phyloP scores from a whole-genome alignment of 2,888 invertebrate species.

The Acrobasis consociella region DNA sequence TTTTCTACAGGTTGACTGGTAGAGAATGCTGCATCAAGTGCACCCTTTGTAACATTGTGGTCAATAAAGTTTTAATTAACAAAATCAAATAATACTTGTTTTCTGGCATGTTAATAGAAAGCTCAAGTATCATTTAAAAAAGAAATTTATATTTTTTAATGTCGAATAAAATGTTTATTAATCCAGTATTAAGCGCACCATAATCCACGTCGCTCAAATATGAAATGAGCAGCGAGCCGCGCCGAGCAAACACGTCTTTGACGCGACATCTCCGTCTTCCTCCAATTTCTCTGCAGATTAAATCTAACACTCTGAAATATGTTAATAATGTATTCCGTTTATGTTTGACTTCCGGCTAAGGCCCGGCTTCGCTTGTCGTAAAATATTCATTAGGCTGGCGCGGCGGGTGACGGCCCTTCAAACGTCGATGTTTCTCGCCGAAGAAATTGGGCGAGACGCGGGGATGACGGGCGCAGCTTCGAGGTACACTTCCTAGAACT shows the following conservation, averaged over 20 bases:
- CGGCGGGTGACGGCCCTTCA: conserved; percentile 20
- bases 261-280: conserved; percentile 4
- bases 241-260: conserved; percentile 6
- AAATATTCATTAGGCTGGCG: conserved; percentile 29
- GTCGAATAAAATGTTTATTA: not conserved
- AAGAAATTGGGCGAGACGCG: conserved; percentile 22
- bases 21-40: too few species aligned
- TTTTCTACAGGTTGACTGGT: too few species aligned
- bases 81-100: too few species aligned
- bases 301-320: conserved; percentile 28
- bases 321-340: conserved; percentile 27
- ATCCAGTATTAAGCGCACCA: not conserved
- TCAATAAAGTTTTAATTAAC: too few species aligned
- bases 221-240: conserved; percentile 9
- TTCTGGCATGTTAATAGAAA: too few species aligned
- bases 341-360: conserved; percentile 25
- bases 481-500: conserved; percentile 5
- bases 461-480: not conserved
- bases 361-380: conserved; percentile 18
- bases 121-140: too few species aligned
- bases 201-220: not conserved
- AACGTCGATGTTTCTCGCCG: conserved; percentile 12
- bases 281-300: conserved; percentile 26
- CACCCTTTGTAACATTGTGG: too few species aligned
- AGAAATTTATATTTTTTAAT: not conserved